Percentiles rank a stretch among this genome's conserved stretches.
These are phyloP conservation scores for Pocillopora verrucosa DNA, from an alignment of 64 coral and sea anemone genomes.

Conservation along the genomic window DNA sequence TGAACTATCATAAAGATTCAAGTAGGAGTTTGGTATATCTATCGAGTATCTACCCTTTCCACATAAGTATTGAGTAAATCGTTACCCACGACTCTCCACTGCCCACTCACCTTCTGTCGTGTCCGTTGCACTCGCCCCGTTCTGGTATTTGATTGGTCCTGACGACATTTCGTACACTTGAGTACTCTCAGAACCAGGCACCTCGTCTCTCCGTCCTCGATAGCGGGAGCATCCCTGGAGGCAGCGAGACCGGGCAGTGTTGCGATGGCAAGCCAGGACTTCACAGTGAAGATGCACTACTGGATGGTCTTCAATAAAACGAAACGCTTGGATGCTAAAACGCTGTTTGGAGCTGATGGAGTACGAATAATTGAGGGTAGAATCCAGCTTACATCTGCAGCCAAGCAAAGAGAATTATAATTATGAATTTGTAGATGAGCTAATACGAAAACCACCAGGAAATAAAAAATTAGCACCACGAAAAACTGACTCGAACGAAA, in stretches of 20 bases:
- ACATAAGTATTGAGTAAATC: too few species aligned
- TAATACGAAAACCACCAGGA: too few species aligned
- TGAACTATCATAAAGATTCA: too few species aligned
- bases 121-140: neutral
- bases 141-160: conserved; percentile 17
- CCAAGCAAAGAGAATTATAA: neutral
- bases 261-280: conserved; percentile 51
- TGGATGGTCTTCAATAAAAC: conserved; percentile 53
- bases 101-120: neutral
- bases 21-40: too few species aligned
- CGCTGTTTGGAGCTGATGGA: conserved; percentile 14
- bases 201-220: conserved; percentile 17
- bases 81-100: too few species aligned
- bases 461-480: too few species aligned
- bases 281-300: conserved; percentile 62
- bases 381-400: conserved; percentile 44
- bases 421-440: neutral
- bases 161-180: conserved; percentile 27
- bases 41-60: too few species aligned
- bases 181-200: neutral
- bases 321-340: conserved; percentile 57
- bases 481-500: too few species aligned
- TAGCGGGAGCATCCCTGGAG: conserved; percentile 21
- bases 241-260: conserved; percentile 34
- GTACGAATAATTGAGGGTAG: conserved; percentile 51